Conservation (phyloP, 2,888 invertebrate species). For the Melanotus villosus region DNA sequence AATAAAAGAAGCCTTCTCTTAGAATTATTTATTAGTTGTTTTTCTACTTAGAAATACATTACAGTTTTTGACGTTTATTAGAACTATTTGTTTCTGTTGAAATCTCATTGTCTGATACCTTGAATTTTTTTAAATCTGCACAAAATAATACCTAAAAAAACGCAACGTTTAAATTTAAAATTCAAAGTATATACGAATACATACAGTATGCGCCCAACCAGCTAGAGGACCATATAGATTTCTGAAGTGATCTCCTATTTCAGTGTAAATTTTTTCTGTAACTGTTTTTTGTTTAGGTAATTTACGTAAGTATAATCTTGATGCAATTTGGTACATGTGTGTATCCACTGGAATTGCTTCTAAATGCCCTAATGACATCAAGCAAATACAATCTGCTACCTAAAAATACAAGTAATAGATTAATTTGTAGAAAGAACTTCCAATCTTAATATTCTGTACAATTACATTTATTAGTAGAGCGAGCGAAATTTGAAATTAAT, state of each 20-base stretch:
- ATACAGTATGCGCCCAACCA: slow-evolving; percentile 95
- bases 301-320: slow-evolving; percentile 84
- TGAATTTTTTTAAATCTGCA: slow-evolving; percentile 83
- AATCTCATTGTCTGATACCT: slow-evolving; percentile 59
- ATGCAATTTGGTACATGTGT: slow-evolving; percentile 94
- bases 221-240: slow-evolving; percentile 87
- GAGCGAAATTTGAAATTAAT: too few species aligned
- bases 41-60: background rate
- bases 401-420: slow-evolving; percentile 66
- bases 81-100: background rate
- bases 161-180: slow-evolving; percentile 70
- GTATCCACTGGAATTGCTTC: slow-evolving; percentile 96
- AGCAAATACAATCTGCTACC: slow-evolving; percentile 95
- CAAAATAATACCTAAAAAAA: slow-evolving; percentile 72
- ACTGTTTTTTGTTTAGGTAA: slow-evolving; percentile 82
- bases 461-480: too few species aligned
- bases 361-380: slow-evolving; percentile 94
- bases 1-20: too few species aligned
- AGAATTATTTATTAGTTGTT: too few species aligned
- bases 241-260: slow-evolving; percentile 88
- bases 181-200: slow-evolving; percentile 62
- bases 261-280: slow-evolving; percentile 86
- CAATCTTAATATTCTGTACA: slow-evolving; percentile 34
- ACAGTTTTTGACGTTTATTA: background rate
- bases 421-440: too few species aligned